phyloP scores from a whole-genome alignment of 2,113 vertebrate species.

The Crotophaga sulcirostris region DNA sequence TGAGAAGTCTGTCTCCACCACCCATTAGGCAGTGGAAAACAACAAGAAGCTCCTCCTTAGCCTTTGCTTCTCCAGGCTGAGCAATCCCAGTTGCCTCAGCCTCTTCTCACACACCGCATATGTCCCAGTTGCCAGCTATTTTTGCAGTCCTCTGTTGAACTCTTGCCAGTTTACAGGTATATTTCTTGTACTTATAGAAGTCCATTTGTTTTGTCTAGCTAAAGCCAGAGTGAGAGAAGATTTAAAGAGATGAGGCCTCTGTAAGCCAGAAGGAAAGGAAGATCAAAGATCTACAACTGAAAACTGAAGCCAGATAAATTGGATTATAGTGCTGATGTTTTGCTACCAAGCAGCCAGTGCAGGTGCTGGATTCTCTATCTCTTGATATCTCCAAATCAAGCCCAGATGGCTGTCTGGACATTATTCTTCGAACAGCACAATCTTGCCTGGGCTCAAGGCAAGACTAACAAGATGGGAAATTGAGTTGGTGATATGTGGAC shows the following conservation, averaged over 20 bases:
- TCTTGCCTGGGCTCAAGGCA: neutral
- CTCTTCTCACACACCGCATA: neutral
- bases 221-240: conserved; percentile 1
- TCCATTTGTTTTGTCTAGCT: conserved; percentile 21
- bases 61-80: neutral
- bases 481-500: neutral
- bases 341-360: neutral
- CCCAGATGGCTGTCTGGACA: neutral
- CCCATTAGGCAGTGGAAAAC: neutral
- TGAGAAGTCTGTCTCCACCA: neutral
- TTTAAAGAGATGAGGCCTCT: neutral
- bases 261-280: conserved; percentile 2
- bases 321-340: neutral
- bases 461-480: neutral
- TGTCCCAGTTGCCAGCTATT: neutral
- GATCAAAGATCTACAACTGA: neutral
- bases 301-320: conserved; percentile 34
- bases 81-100: neutral
- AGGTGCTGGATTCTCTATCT: neutral
- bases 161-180: neutral
- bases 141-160: neutral
- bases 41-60: neutral
- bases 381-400: conserved; percentile 14
- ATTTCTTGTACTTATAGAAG: neutral
- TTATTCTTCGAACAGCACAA: neutral